Evolutionary conservation across 1,140 invertebrate genomes (phyloP).

Genomic region (Dendroctonus ponderosae): DNA sequence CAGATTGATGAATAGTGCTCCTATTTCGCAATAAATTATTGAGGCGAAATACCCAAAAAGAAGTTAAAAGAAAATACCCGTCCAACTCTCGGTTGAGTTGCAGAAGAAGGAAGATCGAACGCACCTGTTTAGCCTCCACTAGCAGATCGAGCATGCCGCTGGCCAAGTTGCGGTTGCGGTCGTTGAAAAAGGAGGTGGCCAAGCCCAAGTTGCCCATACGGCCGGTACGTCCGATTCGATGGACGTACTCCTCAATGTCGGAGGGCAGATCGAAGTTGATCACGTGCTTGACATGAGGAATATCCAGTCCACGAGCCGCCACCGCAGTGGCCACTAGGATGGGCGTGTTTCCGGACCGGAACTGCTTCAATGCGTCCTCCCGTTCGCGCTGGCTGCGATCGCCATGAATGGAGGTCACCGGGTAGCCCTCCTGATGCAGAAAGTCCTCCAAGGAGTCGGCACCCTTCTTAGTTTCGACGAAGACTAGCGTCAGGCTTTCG

Average conservation of each 20-base stretch:
- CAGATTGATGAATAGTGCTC: too few species aligned
- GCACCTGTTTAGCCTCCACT: constrained; percentile 86
- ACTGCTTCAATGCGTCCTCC: constrained; percentile 57
- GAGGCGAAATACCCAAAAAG: too few species aligned
- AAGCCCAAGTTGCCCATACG: constrained; percentile 86
- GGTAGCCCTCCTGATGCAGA: background rate
- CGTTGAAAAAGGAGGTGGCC: constrained; percentile 61
- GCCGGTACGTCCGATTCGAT: constrained; percentile 94
- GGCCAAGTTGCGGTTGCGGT: constrained; percentile 96
- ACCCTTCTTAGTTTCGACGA: background rate
- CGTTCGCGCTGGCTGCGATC: background rate
- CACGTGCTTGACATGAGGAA: constrained; percentile 96
- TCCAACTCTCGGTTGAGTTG: too few species aligned
- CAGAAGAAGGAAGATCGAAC: too few species aligned
- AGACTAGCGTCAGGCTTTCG: background rate
- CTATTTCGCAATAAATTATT: too few species aligned
- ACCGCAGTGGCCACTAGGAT: constrained; percentile 97
- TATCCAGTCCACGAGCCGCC: constrained; percentile 94
- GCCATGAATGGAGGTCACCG: background rate
- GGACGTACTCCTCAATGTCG: constrained; percentile 96
- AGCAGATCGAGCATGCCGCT: constrained; percentile 90
- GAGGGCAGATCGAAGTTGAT: constrained; percentile 98
- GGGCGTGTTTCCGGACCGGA: constrained; percentile 69
- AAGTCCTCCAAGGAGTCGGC: background rate
- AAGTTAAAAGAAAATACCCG: too few species aligned